These are phyloP conservation scores for Hormiphora californensis DNA, from an alignment of 37 sponge, comb jelly and placozoan genomes.

Conservation along the genomic window DNA sequence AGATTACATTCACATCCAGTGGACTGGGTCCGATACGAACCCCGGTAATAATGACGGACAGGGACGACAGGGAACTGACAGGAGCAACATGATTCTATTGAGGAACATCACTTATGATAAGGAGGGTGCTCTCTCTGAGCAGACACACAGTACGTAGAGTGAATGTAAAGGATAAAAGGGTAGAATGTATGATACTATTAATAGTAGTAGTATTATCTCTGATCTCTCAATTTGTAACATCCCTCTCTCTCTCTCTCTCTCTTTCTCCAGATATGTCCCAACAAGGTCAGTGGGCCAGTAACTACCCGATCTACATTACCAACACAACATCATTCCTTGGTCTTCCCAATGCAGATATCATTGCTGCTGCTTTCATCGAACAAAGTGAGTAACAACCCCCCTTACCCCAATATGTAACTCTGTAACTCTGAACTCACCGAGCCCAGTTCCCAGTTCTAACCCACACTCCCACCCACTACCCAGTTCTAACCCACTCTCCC, in stretches of 20 bases:
- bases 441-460: too few relatives aligned
- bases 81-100: conserved; percentile 88
- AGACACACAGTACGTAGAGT: background rate
- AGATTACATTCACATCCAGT: conserved; percentile 85
- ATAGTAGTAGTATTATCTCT: background rate
- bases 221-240: background rate
- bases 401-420: too few relatives aligned
- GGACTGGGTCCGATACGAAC: conserved; percentile 98
- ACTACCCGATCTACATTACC: conserved; percentile 73
- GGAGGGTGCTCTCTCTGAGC: conserved; percentile 56
- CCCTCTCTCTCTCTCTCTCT: background rate
- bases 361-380: background rate
- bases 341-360: conserved; percentile 41
- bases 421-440: too few relatives aligned
- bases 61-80: conserved; percentile 81
- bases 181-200: too few relatives aligned
- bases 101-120: conserved; percentile 62
- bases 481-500: too few relatives aligned
- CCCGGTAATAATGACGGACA: conserved; percentile 96
- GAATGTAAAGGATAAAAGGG: too few relatives aligned
- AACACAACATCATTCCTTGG: conserved; percentile 64
- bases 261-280: background rate
- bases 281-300: conserved; percentile 82
- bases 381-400: background rate
- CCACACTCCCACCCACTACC: too few relatives aligned